phyloP scores from a whole-genome alignment of 2,113 vertebrate genomes.

The Chloropsis cyanopogon region DNA sequence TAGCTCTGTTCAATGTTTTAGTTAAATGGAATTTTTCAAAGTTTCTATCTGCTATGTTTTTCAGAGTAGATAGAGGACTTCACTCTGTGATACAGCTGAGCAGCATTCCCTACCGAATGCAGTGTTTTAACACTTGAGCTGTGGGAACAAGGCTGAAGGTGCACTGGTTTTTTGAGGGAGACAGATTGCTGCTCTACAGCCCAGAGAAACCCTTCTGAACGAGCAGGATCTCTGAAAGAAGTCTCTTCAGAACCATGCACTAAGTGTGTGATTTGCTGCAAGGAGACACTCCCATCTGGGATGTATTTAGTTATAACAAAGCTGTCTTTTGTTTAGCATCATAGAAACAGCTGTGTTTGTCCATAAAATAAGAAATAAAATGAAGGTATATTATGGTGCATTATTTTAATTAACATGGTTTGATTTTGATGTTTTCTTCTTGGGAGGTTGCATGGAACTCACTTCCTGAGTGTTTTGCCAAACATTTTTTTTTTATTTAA shows the following conservation, averaged over 20 bases:
- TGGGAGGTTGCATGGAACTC: background rate
- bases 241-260: background rate
- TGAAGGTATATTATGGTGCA: background rate
- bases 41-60: background rate
- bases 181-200: background rate
- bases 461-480: background rate
- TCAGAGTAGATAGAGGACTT: background rate
- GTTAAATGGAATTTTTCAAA: background rate
- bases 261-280: background rate
- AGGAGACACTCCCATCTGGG: constrained; percentile 2
- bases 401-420: background rate
- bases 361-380: background rate
- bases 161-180: background rate
- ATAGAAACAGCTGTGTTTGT: constrained; percentile 33
- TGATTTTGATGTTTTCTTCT: background rate
- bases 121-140: background rate
- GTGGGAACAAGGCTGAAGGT: background rate
- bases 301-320: constrained; percentile 32
- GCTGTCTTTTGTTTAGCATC: constrained; percentile 21
- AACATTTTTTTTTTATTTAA: background rate
- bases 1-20: background rate
- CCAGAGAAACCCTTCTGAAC: background rate
- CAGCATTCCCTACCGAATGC: background rate
- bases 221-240: background rate
- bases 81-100: background rate